Evolutionary conservation across 2,797 vertebrate species (phyloP).

Genomic region (Anomalospiza imberbis): DNA sequence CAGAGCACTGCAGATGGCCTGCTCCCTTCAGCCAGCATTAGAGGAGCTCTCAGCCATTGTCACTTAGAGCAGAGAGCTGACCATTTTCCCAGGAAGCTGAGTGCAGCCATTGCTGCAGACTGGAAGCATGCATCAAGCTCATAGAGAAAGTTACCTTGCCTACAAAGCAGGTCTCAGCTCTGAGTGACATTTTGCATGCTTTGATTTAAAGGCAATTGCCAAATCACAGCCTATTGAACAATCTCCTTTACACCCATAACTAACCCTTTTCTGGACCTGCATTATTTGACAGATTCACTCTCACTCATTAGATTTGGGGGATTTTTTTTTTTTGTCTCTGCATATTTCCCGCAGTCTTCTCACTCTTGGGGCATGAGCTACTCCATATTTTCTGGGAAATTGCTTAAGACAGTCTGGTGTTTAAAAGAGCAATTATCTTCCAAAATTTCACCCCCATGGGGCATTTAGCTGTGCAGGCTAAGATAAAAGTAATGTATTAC

Average conservation of each 20-base stretch:
- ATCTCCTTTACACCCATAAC: not conserved
- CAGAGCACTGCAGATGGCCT: not conserved
- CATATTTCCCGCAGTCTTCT: not conserved
- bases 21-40: not conserved
- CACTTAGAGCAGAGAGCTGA: not conserved
- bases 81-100: not conserved
- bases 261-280: not conserved
- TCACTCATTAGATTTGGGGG: rapidly evolving
- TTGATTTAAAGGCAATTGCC: not conserved
- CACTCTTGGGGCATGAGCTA: not conserved
- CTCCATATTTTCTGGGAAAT: not conserved
- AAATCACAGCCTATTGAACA: not conserved
- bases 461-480: not conserved
- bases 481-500: not conserved
- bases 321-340: not conserved
- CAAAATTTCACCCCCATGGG: not conserved
- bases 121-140: not conserved
- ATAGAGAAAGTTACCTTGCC: not conserved
- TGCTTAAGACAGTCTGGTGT: not conserved
- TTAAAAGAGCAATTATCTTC: not conserved
- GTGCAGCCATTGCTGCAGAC: not conserved
- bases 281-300: not conserved
- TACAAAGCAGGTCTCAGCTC: not conserved
- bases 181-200: not conserved
- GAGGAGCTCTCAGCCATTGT: not conserved